Base-by-base conservation (phyloP, 2,888 invertebrate genomes). In the Biston betularia region DNA sequence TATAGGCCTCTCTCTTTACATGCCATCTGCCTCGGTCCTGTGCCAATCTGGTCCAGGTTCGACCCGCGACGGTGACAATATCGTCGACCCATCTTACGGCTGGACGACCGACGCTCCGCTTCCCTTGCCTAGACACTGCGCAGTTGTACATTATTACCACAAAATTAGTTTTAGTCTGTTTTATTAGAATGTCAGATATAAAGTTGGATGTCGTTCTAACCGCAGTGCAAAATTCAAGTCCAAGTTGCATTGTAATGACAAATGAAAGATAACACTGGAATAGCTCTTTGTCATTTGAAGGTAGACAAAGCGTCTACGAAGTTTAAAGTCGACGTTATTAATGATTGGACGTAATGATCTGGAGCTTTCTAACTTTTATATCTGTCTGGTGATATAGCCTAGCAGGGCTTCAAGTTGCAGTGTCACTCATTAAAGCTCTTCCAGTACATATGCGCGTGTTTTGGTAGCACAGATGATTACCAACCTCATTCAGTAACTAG, bases 151-250 rank as follows among this genome's bases (percentile, higher is more conserved):
- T 87, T 85, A 85, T 85, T 84, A 80, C 78, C 77, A 82, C 81
- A 85, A 87, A 87, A 89, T 89, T 89, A 85, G 85, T 88, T 88
- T 81, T 79, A 85, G 84, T 76, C 89, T 84, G 85, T 88, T 88
- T 81, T 79, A 85, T 84, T 76, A 85, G 85, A 85, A 87, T 84
- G 83, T 86, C 86, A 84, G 83, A 80, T 70, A 72, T 65, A 70
- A 64, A 78, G 76, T 78, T 42, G 45, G 44, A 35, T 62, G 66
- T 54, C 79, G n/a, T n/a, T n/a, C n/a, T n/a, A n/a, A n/a, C n/a
- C n/a, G n/a, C n/a, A 14, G 34, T 56, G 50, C 60, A 65, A 65
- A 54, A 67, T 65, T 54, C 46, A 63, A 68, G 58, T 69, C 49
- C 63, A 49, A 65, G 67, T 63, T 48, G 55, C 63, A 65, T 64